Percentiles rank a stretch among this genome's conserved stretches.
Conservation (phyloP, 2,797 vertebrate genomes). For the Peromyscus eremicus region DNA sequence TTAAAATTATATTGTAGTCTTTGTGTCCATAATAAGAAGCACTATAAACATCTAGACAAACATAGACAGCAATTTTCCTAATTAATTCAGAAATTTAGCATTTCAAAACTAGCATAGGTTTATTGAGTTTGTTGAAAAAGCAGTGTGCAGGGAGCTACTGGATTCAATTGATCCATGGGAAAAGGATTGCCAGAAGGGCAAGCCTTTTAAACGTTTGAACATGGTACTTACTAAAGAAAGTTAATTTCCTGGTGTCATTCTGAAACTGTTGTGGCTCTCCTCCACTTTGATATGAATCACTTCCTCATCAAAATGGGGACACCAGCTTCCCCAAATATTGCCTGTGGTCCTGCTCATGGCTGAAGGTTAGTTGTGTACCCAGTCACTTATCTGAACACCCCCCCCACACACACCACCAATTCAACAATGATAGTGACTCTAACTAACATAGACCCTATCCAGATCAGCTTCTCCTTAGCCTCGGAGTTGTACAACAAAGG, state of each 20-base stretch:
- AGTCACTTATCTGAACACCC: neutral
- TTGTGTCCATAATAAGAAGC: neutral
- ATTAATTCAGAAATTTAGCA: neutral
- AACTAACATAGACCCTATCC: neutral
- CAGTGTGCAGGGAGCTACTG: neutral
- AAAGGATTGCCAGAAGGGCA: neutral
- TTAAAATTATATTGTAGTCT: neutral
- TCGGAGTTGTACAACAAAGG: neutral
- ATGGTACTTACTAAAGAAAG: neutral
- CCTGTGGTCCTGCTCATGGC: neutral
- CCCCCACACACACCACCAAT: neutral
- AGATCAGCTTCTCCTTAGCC: neutral
- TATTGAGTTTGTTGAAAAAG: neutral
- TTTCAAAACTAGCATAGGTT: slow-evolving; percentile 45
- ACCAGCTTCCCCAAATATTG: neutral
- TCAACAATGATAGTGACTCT: neutral
- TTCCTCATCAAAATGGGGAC: neutral
- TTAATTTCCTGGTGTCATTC: neutral
- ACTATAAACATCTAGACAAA: neutral
- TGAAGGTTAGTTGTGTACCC: neutral
- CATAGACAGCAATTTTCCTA: neutral
- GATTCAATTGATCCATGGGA: neutral
- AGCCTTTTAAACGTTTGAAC: neutral
- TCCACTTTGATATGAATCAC: neutral
- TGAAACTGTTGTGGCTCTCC: neutral